Base-by-base conservation (phyloP, 1,140 invertebrate genomes). In the Drosophila kepulauana region DNA sequence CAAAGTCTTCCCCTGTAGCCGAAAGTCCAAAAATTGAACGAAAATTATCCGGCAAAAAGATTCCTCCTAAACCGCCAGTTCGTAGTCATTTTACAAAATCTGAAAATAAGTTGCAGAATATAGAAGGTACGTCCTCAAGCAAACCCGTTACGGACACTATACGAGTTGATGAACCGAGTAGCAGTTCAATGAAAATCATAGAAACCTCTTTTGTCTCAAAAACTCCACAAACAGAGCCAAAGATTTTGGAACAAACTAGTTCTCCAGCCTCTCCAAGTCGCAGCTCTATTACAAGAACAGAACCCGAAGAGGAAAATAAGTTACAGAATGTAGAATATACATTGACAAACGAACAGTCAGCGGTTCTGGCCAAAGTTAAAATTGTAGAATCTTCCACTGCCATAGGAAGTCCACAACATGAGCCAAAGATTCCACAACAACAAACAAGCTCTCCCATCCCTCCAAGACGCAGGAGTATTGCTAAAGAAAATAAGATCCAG, bases 1-100 rank as follows among this genome's bases (percentile, higher is more conserved):
- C 16, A 11, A 38, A 46, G 58, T 54, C 51, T 15, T 54, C 51
- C n/a, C 10, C 30, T 54, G 30, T 35, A 28, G 13, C 6, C 51
- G 28, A 54, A 4, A 45, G 20, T 28, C 20, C n/a, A 35, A 15
- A 10, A 57, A 41, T 13, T 11, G 33, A 38, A 41, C 30, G 30
- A 57, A 20, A 38, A 16, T 3, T 20, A 2, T 52, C 28, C 7
- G 15, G 15, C 15, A 33, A 15, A 11, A 57, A 43, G 33, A 20
- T 11, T 41, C 15, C 35, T 7, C 54, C 54, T 7, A 16, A 20
- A 15, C 8, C 35, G 16, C 54, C 33, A 25, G 20, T 10, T 11
- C 35, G 33, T 5, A 57, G 15, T 10, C 28, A 30, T 10, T 13
- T 30, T 35, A 13, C 51, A 11, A 57, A 11, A 57, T 38, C 54